These are phyloP conservation scores for Microtus ochrogaster DNA, from an alignment of 2,113 vertebrate genomes.

Conservation along the genomic window DNA sequence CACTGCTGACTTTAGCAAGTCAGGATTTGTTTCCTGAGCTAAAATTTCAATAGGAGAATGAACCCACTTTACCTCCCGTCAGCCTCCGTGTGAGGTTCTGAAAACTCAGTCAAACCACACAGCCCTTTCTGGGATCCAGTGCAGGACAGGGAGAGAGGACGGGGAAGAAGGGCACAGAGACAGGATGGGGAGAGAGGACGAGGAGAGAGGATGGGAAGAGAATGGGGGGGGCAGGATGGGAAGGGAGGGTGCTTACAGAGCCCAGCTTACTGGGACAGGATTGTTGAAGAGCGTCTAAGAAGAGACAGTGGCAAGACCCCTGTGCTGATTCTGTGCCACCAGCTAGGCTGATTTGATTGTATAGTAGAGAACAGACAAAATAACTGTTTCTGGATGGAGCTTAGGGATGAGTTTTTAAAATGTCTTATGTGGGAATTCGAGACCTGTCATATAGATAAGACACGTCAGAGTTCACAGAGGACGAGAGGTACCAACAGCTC, in stretches of 20 bases:
- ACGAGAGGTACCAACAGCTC: not conserved
- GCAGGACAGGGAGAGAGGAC: too few species aligned
- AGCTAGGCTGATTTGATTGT: too few species aligned
- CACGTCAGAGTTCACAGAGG: not conserved
- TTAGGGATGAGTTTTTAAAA: not conserved
- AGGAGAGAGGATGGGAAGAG: too few species aligned
- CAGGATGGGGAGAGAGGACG: not conserved
- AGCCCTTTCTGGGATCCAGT: not conserved
- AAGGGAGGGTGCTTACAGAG: not conserved
- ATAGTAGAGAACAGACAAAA: not conserved
- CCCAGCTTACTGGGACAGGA: not conserved
- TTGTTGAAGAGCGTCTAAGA: not conserved
- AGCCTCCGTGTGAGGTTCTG: not conserved
- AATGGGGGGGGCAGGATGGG: too few species aligned
- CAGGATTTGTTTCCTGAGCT: constrained; percentile 1
- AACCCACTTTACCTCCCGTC: constrained; percentile 15
- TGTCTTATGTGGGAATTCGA: not conserved
- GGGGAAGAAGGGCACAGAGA: too few species aligned
- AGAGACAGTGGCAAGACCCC: too few species aligned
- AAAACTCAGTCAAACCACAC: not conserved
- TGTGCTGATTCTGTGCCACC: not conserved
- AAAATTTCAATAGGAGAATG: constrained; percentile 39
- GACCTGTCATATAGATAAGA: not conserved
- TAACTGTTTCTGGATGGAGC: not conserved
- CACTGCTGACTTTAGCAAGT: constrained; percentile 68